Conservation (phyloP, 2,888 invertebrate genomes). For the Drosophila anomalata region DNA sequence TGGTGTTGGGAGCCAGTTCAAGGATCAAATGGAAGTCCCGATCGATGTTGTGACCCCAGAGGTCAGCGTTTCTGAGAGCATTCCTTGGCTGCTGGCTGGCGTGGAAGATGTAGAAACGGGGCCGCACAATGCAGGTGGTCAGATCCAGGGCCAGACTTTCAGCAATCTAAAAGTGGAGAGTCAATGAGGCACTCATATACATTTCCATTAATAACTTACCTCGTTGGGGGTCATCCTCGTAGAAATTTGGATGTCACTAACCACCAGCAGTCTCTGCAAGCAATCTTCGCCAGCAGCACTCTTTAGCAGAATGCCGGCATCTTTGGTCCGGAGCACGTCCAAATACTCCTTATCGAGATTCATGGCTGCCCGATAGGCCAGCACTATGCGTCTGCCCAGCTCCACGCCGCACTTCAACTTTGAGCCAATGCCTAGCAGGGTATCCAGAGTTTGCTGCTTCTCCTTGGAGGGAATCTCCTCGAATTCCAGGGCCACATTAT, state of each 20-base stretch:
- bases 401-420: constrained; percentile 85
- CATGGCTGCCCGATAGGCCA: constrained; percentile 86
- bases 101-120: constrained; percentile 83
- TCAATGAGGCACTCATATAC: neutral
- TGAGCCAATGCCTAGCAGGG: constrained; percentile 85
- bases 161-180: constrained; percentile 83
- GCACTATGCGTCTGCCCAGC: constrained; percentile 85
- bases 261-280: constrained; percentile 86
- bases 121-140: constrained; percentile 84
- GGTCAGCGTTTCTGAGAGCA: constrained; percentile 75
- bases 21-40: constrained; percentile 85
- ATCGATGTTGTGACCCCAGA: constrained; percentile 85
- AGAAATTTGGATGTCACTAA: constrained; percentile 86
- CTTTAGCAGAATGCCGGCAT: constrained; percentile 85
- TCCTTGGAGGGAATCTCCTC: constrained; percentile 83
- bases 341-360: constrained; percentile 86
- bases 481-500: constrained; percentile 77
- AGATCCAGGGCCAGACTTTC: constrained; percentile 86
- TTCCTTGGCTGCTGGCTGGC: constrained; percentile 77
- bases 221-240: constrained; percentile 85
- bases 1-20: constrained; percentile 85
- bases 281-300: constrained; percentile 85
- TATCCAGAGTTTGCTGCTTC: constrained; percentile 82
- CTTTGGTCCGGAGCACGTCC: constrained; percentile 85
- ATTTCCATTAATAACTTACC: constrained; percentile 63